These are phyloP conservation scores for Ancistrus triradiatus DNA, from an alignment of 2,113 vertebrate species.

Conservation along the genomic window DNA sequence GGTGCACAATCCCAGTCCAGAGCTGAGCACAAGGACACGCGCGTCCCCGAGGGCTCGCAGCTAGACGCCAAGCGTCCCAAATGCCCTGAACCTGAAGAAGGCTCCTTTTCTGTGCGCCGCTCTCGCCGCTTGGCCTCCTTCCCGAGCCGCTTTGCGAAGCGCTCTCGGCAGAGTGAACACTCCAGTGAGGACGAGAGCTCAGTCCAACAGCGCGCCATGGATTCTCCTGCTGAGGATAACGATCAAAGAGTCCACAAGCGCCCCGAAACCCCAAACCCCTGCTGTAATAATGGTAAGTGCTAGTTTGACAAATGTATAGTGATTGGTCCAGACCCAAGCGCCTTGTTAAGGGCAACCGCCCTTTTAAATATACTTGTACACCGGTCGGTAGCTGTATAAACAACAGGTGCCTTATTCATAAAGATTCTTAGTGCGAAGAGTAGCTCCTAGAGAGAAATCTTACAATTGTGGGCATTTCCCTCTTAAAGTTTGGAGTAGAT, in stretches of 20 bases:
- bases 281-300: constrained; percentile 60
- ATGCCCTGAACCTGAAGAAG: constrained; percentile 55
- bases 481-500: too few species aligned
- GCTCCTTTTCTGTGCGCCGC: constrained; percentile 76
- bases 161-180: constrained; percentile 51
- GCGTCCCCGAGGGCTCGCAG: constrained; percentile 45
- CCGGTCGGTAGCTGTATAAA: too few species aligned
- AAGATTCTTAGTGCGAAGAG: too few species aligned
- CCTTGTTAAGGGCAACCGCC: too few species aligned
- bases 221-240: constrained; percentile 41
- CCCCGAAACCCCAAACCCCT: constrained; percentile 37
- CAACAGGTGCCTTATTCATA: too few species aligned
- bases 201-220: constrained; percentile 53
- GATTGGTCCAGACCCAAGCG: too few species aligned
- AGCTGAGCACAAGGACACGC: constrained; percentile 45
- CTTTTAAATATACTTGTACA: too few species aligned
- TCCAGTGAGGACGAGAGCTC: constrained; percentile 23
- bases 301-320: too few species aligned
- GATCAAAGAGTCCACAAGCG: constrained; percentile 15
- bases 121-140: constrained; percentile 84
- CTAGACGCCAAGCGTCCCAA: constrained; percentile 47
- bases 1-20: constrained; percentile 48
- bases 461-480: too few species aligned
- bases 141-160: constrained; percentile 72
- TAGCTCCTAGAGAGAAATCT: too few species aligned